Evolutionary conservation across 2,113 vertebrate genomes (phyloP), one percentile per base, ranked within the genome.

Genomic region (Lophotis ruficrista): DNA sequence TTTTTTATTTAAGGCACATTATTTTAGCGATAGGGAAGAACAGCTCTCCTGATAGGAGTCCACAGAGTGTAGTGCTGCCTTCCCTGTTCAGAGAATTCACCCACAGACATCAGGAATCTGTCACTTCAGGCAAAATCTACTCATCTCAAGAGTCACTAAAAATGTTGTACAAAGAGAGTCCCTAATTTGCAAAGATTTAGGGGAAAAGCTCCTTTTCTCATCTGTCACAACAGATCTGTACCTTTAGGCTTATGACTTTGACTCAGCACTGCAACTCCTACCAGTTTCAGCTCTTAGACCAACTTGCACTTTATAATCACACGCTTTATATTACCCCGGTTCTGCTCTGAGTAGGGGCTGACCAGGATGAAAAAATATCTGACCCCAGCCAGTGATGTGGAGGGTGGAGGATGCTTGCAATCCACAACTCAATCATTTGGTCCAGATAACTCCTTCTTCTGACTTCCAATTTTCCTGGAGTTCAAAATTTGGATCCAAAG

Each of bases 1-100:
- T 80, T 76, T 97, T 97, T 94, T 96, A 76, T 92, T 90, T 96
- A 87, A 97, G 86, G 94, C 77, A 64, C 71, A 66, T 77, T 92
- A 57, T 80, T 81, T 89, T 64, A 94, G 64, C 78, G 13, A 25
- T 50, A 92, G 60, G 68, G 57, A 79, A 24, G n/a, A 82, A 38
- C 19, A 70, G 37, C 11, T 90, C 35, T 85, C 37, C 27, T 76
- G 33, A 22, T 21, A 82, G 27, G 73, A 73, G 45, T 79, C 33
- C 54, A 48, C 13, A 58, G 25, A 16, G 7, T 47, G 10, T 66
- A 12, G 33, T 53, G 80, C 56, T 89, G 54, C 48, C 14, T 64
- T 90, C 20, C n/a, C 47, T 66, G 19, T 48, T 89, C 57, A 68
- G 68, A 48, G 14, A 81, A 89, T 93, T 93, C 68, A 69, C 22